A percentile compares a stretch with the other conserved stretches of the same genome.
Conservation (phyloP, 1,140 invertebrate species). For the Sitophilus oryzae region DNA sequence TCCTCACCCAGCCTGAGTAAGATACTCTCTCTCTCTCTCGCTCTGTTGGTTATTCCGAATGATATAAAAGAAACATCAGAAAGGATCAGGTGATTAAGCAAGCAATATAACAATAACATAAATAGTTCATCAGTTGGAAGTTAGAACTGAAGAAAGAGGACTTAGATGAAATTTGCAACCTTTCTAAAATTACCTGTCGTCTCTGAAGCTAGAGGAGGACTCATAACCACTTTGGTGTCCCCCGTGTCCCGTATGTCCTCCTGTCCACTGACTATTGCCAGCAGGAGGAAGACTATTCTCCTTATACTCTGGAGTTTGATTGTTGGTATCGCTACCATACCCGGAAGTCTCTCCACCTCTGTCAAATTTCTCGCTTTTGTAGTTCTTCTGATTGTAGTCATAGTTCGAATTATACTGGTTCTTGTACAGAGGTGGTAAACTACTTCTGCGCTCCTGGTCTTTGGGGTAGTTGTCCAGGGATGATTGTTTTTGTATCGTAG, state of each 20-base stretch:
- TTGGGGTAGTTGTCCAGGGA: slow-evolving; percentile 4
- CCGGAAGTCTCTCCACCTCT: slow-evolving; percentile 62
- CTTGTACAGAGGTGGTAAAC: slow-evolving; percentile 38
- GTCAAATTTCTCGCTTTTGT: slow-evolving; percentile 43
- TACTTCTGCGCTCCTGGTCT: slow-evolving; percentile 21
- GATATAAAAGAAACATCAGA: too few species aligned
- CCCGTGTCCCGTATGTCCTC: too few species aligned
- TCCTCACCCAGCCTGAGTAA: too few species aligned
- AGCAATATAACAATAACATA: too few species aligned
- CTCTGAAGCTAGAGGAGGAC: slow-evolving; percentile 46
- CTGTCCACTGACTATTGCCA: slow-evolving; percentile 6
- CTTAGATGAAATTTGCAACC: too few species aligned
- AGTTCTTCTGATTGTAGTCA: too few species aligned
- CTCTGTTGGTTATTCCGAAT: too few species aligned
- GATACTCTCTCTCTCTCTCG: too few species aligned
- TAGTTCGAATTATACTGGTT: slow-evolving; percentile 37
- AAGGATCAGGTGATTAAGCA: too few species aligned
- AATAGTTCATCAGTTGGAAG: too few species aligned
- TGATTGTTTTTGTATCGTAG: slow-evolving; percentile 19
- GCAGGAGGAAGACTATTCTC: slow-evolving; percentile 16
- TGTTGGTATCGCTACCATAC: slow-evolving; percentile 65
- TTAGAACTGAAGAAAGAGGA: too few species aligned
- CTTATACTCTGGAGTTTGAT: slow-evolving; percentile 36
- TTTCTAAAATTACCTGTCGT: slow-evolving; percentile 46
- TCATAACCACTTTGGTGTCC: slow-evolving; percentile 33